A percentile compares a stretch with the other conserved stretches of the same genome.
Evolutionary conservation across 2,113 vertebrate genomes (phyloP).

Genomic region (Sinocyclocheilus rhinocerous): DNA sequence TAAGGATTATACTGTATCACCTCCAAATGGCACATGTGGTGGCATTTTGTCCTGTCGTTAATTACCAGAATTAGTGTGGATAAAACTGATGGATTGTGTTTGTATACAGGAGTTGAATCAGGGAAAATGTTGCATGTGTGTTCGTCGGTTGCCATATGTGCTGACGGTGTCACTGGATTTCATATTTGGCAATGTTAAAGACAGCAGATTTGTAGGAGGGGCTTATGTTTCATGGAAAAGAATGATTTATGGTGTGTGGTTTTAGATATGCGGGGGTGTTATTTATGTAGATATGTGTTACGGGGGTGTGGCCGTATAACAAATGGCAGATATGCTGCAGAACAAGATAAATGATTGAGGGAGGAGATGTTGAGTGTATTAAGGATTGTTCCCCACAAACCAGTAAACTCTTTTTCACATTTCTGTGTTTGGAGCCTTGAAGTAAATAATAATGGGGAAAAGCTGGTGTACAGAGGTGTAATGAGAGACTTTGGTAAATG

Average conservation of each 20-base stretch:
- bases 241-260: neutral
- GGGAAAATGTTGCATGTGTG: neutral
- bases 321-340: conserved; percentile 8
- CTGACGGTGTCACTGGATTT: neutral
- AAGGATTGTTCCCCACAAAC: neutral
- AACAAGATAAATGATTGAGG: neutral
- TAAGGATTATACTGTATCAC: conserved; percentile 32
- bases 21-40: conserved; percentile 27
- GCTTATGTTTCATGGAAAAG: neutral
- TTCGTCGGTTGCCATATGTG: neutral
- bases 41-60: conserved; percentile 28
- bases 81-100: conserved; percentile 18
- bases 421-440: neutral
- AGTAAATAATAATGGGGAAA: neutral
- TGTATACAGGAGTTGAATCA: neutral
- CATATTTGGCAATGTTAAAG: neutral
- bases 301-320: neutral
- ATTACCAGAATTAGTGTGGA: conserved; percentile 26
- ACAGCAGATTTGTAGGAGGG: conserved; percentile 7
- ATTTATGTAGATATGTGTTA: neutral
- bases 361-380: neutral
- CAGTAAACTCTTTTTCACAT: neutral
- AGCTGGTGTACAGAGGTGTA: neutral
- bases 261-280: neutral
- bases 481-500: neutral